Evolutionary conservation across 2,113 vertebrate genomes (phyloP).

Genomic region (Notarius quadriscutis): DNA sequence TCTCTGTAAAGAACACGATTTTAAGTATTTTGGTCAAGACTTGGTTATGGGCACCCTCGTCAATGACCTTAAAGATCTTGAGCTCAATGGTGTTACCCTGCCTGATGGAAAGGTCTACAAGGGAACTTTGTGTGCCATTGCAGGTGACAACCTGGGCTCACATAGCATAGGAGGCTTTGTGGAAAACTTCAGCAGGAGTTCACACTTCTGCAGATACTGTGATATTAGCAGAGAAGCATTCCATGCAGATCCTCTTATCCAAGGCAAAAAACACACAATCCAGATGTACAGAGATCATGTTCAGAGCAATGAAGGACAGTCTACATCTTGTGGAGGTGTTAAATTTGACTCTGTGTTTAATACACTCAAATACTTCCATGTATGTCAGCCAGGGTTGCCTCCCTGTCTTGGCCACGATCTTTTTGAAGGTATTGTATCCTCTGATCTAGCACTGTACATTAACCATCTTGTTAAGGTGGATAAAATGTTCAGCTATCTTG

Average conservation of each 20-base stretch:
- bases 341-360: no score
- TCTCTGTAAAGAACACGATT: slow-evolving; percentile 24
- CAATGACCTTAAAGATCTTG: slow-evolving; percentile 18
- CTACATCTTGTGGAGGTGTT: no score
- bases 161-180: background rate
- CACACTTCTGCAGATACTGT: slow-evolving; percentile 32
- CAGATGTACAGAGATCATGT: slow-evolving; percentile 20
- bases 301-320: background rate
- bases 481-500: slow-evolving; percentile 28
- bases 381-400: background rate
- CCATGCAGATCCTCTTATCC: slow-evolving; percentile 21
- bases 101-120: slow-evolving; percentile 7
- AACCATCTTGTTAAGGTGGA: slow-evolving; percentile 25
- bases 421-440: slow-evolving; percentile 41
- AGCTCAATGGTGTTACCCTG: slow-evolving; percentile 19
- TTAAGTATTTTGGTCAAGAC: slow-evolving; percentile 35
- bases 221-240: slow-evolving; percentile 2
- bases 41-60: slow-evolving; percentile 3
- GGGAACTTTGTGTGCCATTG: background rate
- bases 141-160: slow-evolving; percentile 1
- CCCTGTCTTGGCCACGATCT: slow-evolving; percentile 13
- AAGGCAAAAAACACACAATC: slow-evolving; percentile 1
- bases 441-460: slow-evolving; percentile 33
- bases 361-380: background rate
- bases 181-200: slow-evolving; percentile 16